A percentile compares a stretch with the other conserved stretches of the same genome.
Evolutionary conservation across 2,888 invertebrate genomes (phyloP).

Genomic region (Athetis lepigone): DNA sequence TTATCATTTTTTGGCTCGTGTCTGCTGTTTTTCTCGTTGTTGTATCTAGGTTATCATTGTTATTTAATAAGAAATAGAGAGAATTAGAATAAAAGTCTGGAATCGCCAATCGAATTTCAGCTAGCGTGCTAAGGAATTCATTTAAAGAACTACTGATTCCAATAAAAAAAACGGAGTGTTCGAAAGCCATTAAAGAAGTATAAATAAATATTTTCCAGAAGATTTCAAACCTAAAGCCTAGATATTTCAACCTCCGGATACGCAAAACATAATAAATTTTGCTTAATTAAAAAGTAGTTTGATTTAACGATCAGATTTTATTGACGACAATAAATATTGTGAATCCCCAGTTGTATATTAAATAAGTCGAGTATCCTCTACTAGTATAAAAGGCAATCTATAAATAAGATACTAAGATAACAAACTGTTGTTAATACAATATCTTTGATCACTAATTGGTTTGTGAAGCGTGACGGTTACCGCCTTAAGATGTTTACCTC

Average conservation of each 20-base stretch:
- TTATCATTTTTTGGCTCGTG: background rate
- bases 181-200: too few relatives aligned
- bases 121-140: too few relatives aligned
- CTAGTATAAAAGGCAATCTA: background rate
- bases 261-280: too few relatives aligned
- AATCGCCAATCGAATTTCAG: too few relatives aligned
- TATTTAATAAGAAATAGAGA: slow-evolving; percentile 6
- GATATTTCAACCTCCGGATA: too few relatives aligned
- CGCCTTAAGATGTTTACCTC: background rate
- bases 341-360: background rate
- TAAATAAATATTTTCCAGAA: too few relatives aligned
- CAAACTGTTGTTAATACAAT: slow-evolving; percentile 8
- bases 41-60: background rate
- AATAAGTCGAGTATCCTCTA: background rate
- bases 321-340: background rate
- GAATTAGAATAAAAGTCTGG: too few relatives aligned
- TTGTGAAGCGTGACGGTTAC: background rate
- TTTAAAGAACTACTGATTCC: too few relatives aligned
- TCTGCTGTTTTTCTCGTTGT: slow-evolving; percentile 2
- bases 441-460: slow-evolving; percentile 19
- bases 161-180: too few relatives aligned
- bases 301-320: background rate
- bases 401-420: slow-evolving; percentile 19
- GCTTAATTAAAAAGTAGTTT: background rate
- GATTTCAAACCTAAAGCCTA: too few relatives aligned